Base-by-base conservation (phyloP, 2,888 invertebrate genomes). In the Loripinus fragilis region DNA sequence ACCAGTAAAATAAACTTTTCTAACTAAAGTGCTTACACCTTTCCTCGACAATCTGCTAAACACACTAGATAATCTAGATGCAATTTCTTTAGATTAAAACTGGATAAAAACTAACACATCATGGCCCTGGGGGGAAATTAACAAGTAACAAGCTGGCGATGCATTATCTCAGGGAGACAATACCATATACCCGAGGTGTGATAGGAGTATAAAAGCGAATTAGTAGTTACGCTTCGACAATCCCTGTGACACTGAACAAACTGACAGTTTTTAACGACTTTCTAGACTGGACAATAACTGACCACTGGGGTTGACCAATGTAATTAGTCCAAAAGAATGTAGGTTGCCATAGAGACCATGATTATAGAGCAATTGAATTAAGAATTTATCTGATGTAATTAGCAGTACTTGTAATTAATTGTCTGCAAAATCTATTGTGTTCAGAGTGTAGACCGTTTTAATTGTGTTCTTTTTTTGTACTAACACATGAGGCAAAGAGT, bases 241-340 rank as follows among this genome's bases (percentile, higher is more conserved):
- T 20, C n/a, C n/a, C 3, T 30, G 52, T 55, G 48, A 70, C 35
- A 70, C 50, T 50, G 15, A 20, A 35, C 2, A 50, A 68, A 70
- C 55, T 64, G 73, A 78, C 77, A 73, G 73, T 74, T 76, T 74
- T 74, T 78, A 78, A 78, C 52, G 78, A 78, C 78, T 74, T 74
- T 74, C 45, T 76, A 78, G 50, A 72, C 33, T 64, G 78, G 83
- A 83, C 83, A 83, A 83, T 79, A 66, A 76, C 48, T 83, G 80
- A 74, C 80, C 83, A 74, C 70, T 72, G 68, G 60, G n/a, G 74
- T 67, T 83, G 76, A 69, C 80, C 76, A 74, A 65, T 50, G 73
- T 80, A 83, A 83, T 83, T 81, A 83, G 80, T 72, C 74, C 74
- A 83, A 81, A 81, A 78, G 83, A 83, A 83, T 83, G 80, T 74